Evolutionary conservation across 2,888 invertebrate species (phyloP).

Genomic region (Chalcis sispes): DNA sequence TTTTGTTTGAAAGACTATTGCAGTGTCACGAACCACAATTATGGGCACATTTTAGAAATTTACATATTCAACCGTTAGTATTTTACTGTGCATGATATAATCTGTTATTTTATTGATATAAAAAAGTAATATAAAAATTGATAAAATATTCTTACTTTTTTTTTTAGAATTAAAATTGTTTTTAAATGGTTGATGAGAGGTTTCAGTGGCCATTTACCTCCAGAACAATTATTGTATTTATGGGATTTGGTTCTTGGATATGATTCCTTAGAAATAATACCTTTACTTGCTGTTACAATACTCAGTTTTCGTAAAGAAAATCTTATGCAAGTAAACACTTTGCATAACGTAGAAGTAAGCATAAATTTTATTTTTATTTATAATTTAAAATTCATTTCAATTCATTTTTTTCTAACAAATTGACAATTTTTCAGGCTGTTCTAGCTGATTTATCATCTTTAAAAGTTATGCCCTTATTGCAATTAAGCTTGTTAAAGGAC

Average conservation of each 20-base stretch:
- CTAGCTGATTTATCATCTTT: slow-evolving; percentile 92
- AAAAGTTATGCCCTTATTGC: slow-evolving; percentile 89
- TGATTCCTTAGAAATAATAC: slow-evolving; percentile 92
- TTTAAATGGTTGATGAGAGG: slow-evolving; percentile 98
- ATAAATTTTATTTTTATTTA: neutral
- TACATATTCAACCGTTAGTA: slow-evolving; percentile 94
- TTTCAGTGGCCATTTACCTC: slow-evolving; percentile 95
- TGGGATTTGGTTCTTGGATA: slow-evolving; percentile 97
- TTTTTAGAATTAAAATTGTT: slow-evolving; percentile 87
- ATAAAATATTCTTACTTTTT: slow-evolving; percentile 1
- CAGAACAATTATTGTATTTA: slow-evolving; percentile 91
- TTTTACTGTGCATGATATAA: neutral
- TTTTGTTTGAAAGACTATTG: slow-evolving; percentile 91
- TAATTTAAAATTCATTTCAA: neutral
- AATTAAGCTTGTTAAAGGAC: slow-evolving; percentile 86
- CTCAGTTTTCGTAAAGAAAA: slow-evolving; percentile 91
- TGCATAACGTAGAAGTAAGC: slow-evolving; percentile 85
- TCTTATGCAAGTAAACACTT: slow-evolving; percentile 84
- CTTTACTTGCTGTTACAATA: slow-evolving; percentile 90
- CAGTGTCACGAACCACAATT: slow-evolving; percentile 93
- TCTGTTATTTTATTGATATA: slow-evolving; percentile 33
- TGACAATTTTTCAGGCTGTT: slow-evolving; percentile 80
- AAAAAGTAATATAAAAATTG: neutral
- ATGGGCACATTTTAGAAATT: slow-evolving; percentile 93
- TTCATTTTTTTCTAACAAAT: neutral